Percentiles rank a stretch among this genome's conserved stretches.
Conservation (phyloP, 2,797 vertebrate genomes). For the Synanceia verrucosa region DNA sequence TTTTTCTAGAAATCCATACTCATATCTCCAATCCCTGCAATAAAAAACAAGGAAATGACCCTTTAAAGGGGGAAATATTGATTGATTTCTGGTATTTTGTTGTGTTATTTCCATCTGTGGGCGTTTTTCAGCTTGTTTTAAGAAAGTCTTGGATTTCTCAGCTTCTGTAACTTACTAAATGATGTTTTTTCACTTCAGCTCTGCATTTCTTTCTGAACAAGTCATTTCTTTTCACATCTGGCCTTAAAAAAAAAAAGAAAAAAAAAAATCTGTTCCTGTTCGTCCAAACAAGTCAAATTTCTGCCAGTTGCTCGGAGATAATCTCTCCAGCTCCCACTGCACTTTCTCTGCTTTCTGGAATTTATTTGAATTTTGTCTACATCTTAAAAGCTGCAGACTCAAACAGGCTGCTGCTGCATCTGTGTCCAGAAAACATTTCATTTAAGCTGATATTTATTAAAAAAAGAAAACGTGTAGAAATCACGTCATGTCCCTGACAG, state of each 20-base stretch:
- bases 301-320: neutral
- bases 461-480: neutral
- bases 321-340: neutral
- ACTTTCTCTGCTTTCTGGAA: conserved; percentile 3
- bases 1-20: neutral
- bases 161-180: neutral
- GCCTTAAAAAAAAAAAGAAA: neutral
- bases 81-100: neutral
- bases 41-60: neutral
- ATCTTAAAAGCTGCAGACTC: neutral
- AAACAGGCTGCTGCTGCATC: neutral
- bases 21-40: neutral
- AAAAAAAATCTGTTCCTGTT: neutral
- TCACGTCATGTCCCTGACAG: neutral
- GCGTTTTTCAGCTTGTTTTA: neutral
- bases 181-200: neutral
- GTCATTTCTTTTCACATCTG: conserved; percentile 8
- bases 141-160: neutral
- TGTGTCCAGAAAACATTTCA: neutral
- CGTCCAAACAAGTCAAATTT: neutral
- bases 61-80: neutral
- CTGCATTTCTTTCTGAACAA: neutral
- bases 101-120: neutral
- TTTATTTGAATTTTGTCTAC: neutral
- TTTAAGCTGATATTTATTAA: neutral